Evolutionary conservation across 2,797 vertebrate species (phyloP), one percentile per base, ranked within the genome.

Genomic region (Spinibarbus caldwelli): DNA sequence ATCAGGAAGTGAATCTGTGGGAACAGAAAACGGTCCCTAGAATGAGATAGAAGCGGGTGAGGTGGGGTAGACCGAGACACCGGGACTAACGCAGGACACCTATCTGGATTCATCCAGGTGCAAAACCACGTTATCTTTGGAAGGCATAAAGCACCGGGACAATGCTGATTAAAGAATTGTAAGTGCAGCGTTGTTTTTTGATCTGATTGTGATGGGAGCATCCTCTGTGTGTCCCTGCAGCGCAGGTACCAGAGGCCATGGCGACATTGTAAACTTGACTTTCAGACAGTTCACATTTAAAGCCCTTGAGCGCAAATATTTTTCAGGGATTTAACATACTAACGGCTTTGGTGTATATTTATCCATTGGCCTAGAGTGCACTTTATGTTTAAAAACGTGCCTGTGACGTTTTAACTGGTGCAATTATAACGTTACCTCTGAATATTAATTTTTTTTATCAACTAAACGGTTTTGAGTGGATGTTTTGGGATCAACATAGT

Each of bases 91-190:
- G 66, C 72, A 86, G 90, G 90, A 88, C 85, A 84, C 89, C 86
- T 82, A 89, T 92, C 90, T 90, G 92, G 91, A 93, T 88, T 90
- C 54, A 89, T 76, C 88, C 84, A 80, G 86, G 90, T 80, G 84
- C 54, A 91, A 90, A 81, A 88, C 86, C 90, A 45, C 86, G 89
- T 85, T 86, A 90, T 83, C 57, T 72, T 31, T 34, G 79, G 81
- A 87, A 90, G 88, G 90, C 83, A 78, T n/a, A 89, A 86, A 67
- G 81, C 86, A 89, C 86, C 87, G 86, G 49, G 86, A 86, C 89
- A 85, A 96, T 96, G 95, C 94, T 96, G 85, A 96, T 96, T 89
- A 96, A 96, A 91, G 95, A 96, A 94, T 96, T 95, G 95, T 96
- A 94, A 95, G 95, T 95, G 83, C 21, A 52, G 54, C 52, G 15